These are phyloP conservation scores for Manis pentadactyla DNA, from an alignment of 2,797 vertebrate species.

Conservation along the genomic window DNA sequence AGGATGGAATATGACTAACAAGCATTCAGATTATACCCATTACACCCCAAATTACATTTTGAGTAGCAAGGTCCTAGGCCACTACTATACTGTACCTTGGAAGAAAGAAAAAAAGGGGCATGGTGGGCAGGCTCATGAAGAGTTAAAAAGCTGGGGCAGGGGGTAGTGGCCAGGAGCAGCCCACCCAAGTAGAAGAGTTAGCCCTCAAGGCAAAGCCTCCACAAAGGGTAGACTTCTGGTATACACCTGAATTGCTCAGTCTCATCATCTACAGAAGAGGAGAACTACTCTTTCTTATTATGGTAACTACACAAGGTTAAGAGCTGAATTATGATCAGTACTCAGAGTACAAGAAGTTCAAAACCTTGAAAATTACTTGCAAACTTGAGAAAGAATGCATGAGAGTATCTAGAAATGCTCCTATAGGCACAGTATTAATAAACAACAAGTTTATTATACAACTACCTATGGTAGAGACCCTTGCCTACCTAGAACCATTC, in stretches of 20 bases:
- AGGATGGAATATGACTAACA: background rate
- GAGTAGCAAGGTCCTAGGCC: background rate
- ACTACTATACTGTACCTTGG: too few relatives aligned
- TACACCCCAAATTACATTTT: background rate
- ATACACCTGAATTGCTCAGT: background rate
- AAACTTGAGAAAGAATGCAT: background rate
- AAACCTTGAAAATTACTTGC: background rate
- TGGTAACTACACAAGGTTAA: background rate
- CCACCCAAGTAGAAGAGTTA: background rate
- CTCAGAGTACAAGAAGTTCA: background rate
- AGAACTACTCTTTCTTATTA: background rate
- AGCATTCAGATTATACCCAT: background rate
- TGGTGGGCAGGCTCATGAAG: background rate
- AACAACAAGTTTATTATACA: background rate
- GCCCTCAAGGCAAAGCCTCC: background rate
- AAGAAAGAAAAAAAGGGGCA: background rate
- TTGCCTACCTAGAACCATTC: background rate
- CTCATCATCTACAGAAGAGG: background rate
- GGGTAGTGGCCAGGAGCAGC: background rate
- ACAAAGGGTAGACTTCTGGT: background rate
- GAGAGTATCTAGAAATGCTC: background rate
- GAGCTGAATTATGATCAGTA: background rate
- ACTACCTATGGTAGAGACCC: background rate
- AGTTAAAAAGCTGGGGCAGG: background rate
- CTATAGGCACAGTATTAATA: background rate